These are phyloP conservation scores for Amphibalanus amphitrite DNA, from an alignment of 1,140 invertebrate genomes.

Conservation along the genomic window DNA sequence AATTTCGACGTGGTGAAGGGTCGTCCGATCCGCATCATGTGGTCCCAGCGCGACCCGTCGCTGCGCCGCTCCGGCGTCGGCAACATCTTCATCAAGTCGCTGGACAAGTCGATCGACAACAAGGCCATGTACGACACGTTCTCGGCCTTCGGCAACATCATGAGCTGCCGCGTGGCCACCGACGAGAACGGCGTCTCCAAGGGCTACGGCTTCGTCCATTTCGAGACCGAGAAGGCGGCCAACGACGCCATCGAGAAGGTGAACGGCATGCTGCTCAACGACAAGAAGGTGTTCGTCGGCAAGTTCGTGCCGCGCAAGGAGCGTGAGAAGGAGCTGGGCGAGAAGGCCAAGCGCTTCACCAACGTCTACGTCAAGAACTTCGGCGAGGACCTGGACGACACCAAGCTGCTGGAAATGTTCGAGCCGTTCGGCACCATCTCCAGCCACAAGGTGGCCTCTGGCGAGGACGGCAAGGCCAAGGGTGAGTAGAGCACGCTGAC, in stretches of 20 bases:
- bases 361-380: conserved; percentile 99
- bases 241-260: conserved; percentile 92
- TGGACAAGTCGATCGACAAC: too few species aligned
- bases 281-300: conserved; percentile 91
- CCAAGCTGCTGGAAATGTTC: conserved; percentile 84
- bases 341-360: conserved; percentile 93
- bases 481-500: conserved; percentile 26
- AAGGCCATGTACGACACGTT: too few species aligned
- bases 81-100: too few species aligned
- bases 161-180: too few species aligned
- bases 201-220: too few species aligned
- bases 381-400: conserved; percentile 83
- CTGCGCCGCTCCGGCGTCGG: too few species aligned
- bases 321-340: conserved; percentile 97
- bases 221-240: conserved; percentile 94
- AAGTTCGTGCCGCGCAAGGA: too few species aligned
- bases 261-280: conserved; percentile 89
- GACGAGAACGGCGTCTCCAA: too few species aligned
- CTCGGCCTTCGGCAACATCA: too few species aligned
- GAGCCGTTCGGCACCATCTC: conserved; percentile 87
- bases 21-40: too few species aligned
- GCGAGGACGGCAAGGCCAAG: conserved; percentile 33
- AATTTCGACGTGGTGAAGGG: too few species aligned
- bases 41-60: too few species aligned
- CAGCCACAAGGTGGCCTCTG: conserved; percentile 55